These are phyloP conservation scores for Stylophora pistillata DNA, from an alignment of 64 coral and sea anemone species.

Conservation along the genomic window DNA sequence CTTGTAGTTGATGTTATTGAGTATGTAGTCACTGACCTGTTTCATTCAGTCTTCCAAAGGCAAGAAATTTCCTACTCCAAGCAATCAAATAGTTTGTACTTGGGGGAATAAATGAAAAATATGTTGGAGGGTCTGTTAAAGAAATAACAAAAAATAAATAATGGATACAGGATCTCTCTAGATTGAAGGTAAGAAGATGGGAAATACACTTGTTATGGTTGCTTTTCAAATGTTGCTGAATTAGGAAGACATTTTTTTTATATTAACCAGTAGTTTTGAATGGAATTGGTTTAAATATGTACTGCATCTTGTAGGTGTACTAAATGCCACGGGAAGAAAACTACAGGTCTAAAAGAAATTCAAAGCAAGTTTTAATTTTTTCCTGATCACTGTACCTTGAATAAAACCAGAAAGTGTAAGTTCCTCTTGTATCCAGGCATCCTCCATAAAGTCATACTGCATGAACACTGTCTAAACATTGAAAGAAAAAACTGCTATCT, in stretches of 20 bases:
- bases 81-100: constrained; percentile 50
- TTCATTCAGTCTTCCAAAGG: constrained; percentile 44
- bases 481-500: neutral
- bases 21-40: neutral
- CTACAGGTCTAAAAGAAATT: too few species aligned
- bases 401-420: neutral
- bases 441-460: constrained; percentile 8
- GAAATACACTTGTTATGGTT: too few species aligned
- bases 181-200: neutral
- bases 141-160: neutral
- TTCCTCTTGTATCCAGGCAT: neutral
- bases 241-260: too few species aligned
- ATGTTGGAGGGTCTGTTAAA: neutral
- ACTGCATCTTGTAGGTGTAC: too few species aligned
- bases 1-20: neutral
- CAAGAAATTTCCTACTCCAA: constrained; percentile 39
- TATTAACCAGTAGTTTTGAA: too few species aligned
- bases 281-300: too few species aligned
- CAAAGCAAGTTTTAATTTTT: too few species aligned
- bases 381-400: neutral
- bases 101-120: constrained; percentile 38
- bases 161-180: neutral
- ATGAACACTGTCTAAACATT: constrained; percentile 14
- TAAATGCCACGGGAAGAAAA: too few species aligned
- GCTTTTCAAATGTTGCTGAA: too few species aligned